A percentile compares a stretch with the other conserved stretches of the same genome.
phyloP scores from a whole-genome alignment of 2,888 invertebrate genomes.

The Drosophila atripex region DNA sequence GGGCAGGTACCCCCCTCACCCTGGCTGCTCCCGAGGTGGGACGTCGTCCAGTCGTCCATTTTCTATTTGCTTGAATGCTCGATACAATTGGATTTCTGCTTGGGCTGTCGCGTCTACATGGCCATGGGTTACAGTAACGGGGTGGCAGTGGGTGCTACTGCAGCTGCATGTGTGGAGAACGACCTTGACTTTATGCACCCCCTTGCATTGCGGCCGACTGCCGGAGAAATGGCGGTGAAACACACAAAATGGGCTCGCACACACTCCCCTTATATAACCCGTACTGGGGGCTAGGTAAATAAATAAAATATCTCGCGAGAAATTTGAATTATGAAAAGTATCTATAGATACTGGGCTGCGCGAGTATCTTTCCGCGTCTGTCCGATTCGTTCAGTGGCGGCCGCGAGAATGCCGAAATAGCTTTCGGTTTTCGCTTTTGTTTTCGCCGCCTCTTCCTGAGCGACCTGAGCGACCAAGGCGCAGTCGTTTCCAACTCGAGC shows the following conservation, averaged over 20 bases:
- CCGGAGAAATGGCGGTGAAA: conserved; percentile 37
- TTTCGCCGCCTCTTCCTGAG: conserved; percentile 55
- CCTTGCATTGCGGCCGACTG: conserved; percentile 36
- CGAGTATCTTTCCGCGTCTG: conserved; percentile 38
- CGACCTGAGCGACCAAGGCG: conserved; percentile 53
- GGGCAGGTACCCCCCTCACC: conserved; percentile 55
- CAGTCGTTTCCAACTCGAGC: conserved; percentile 40
- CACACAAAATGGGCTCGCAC: conserved; percentile 28
- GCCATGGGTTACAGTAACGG: conserved; percentile 50
- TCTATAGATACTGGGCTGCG: conserved; percentile 40
- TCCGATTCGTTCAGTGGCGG: conserved; percentile 64
- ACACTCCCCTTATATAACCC: conserved; percentile 62
- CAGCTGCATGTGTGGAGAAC: conserved; percentile 18
- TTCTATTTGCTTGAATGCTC: conserved; percentile 22
- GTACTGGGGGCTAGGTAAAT: conserved; percentile 52
- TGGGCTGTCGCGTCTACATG: conserved; percentile 54
- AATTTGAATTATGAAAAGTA: conserved; percentile 72
- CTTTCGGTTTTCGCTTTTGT: conserved; percentile 49
- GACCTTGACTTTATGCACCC: conserved; percentile 73
- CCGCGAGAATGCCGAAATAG: conserved; percentile 70
- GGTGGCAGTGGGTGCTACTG: conserved; percentile 3
- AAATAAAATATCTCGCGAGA: conserved; percentile 68
- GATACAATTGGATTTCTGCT: conserved; percentile 35
- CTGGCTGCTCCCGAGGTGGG: conserved; percentile 19
- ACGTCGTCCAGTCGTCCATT: conserved; percentile 63